Conservation (phyloP, 2,888 invertebrate genomes). For the Anthophora plumipes region DNA sequence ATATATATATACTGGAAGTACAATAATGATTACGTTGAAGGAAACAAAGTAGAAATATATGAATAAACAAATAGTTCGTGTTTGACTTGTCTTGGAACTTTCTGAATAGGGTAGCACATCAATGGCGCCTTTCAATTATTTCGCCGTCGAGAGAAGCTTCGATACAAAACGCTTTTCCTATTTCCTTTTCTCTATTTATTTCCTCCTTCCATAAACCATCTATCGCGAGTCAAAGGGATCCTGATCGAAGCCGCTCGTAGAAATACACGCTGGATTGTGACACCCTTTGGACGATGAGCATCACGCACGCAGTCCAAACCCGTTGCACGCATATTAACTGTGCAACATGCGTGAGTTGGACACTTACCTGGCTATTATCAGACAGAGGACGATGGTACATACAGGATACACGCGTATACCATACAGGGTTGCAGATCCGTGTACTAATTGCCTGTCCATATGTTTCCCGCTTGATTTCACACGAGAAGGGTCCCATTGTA, state of each 20-base stretch:
- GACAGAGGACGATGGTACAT: slow-evolving; percentile 16
- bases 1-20: too few relatives aligned
- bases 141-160: too few relatives aligned
- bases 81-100: too few relatives aligned
- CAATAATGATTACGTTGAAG: too few relatives aligned
- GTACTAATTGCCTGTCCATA: slow-evolving; percentile 46
- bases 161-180: too few relatives aligned
- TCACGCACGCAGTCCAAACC: slow-evolving; percentile 26
- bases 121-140: too few relatives aligned
- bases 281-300: slow-evolving; percentile 8
- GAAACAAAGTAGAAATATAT: too few relatives aligned
- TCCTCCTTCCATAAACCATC: too few relatives aligned
- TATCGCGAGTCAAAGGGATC: too few relatives aligned
- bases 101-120: too few relatives aligned
- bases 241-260: neutral
- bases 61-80: too few relatives aligned
- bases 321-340: slow-evolving; percentile 12
- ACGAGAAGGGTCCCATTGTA: slow-evolving; percentile 6
- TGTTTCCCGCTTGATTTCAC: slow-evolving; percentile 40
- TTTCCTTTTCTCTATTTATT: too few relatives aligned
- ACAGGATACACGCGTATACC: slow-evolving; percentile 14
- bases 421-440: slow-evolving; percentile 6
- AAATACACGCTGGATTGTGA: neutral
- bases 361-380: slow-evolving; percentile 53
- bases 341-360: slow-evolving; percentile 49